A percentile compares a stretch with the other conserved stretches of the same genome.
These are phyloP conservation scores for Melieria omissa DNA, from an alignment of 2,888 invertebrate species.

Conservation along the genomic window DNA sequence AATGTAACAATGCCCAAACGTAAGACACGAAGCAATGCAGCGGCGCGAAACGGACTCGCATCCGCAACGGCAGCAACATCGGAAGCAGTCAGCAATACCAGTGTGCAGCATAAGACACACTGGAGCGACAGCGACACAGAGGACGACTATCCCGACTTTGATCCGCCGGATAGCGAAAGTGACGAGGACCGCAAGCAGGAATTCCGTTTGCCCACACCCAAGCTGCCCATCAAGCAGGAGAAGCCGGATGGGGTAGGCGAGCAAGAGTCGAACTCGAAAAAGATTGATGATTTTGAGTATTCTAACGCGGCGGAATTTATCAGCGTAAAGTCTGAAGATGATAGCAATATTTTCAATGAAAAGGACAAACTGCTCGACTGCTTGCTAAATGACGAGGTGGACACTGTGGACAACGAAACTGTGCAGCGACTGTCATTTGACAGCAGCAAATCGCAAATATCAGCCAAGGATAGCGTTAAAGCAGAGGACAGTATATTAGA, in stretches of 20 bases:
- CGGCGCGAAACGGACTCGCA: neutral
- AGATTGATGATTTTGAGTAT: conserved; percentile 49
- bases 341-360: conserved; percentile 56
- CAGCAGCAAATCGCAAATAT: neutral
- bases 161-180: conserved; percentile 45
- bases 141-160: conserved; percentile 57
- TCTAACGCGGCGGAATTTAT: conserved; percentile 50
- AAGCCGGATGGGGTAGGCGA: conserved; percentile 45
- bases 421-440: neutral
- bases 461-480: neutral
- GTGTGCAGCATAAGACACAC: conserved; percentile 18
- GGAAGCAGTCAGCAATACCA: conserved; percentile 34
- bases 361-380: conserved; percentile 58
- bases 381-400: conserved; percentile 50
- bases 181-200: conserved; percentile 35
- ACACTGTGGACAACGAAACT: conserved; percentile 34
- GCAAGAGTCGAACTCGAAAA: neutral
- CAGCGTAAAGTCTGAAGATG: conserved; percentile 53
- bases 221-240: conserved; percentile 50
- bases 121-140: conserved; percentile 58
- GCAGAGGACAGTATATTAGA: conserved; percentile 45
- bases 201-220: conserved; percentile 47
- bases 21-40: neutral
- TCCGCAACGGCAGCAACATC: neutral
- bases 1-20: neutral